phyloP scores from a whole-genome alignment of 2,797 vertebrate genomes.

The Syngnathus rostellatus region DNA sequence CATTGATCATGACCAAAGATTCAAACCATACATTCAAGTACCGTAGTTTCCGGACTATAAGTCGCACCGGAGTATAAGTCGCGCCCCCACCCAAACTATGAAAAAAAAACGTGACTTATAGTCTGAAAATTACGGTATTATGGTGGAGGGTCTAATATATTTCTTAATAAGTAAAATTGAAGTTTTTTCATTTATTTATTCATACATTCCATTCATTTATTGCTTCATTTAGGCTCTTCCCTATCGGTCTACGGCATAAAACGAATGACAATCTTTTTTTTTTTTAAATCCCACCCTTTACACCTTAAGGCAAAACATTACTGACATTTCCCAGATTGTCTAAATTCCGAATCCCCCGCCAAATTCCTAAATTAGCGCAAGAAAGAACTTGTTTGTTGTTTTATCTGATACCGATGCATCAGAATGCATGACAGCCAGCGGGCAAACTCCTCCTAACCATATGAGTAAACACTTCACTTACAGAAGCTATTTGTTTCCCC shows the following conservation, averaged over 20 bases:
- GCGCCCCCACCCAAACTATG: no score
- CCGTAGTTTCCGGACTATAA: no score
- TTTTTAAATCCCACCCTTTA: background rate
- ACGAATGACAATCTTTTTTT: background rate
- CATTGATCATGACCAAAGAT: background rate
- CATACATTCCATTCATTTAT: no score
- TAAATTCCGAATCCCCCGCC: background rate
- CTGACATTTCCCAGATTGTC: constrained; percentile 1
- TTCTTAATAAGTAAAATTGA: no score
- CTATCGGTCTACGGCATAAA: background rate
- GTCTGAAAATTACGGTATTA: no score
- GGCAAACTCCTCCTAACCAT: constrained; percentile 39
- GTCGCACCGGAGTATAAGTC: no score
- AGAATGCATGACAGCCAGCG: constrained; percentile 30
- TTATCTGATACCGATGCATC: constrained; percentile 43
- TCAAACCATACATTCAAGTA: background rate
- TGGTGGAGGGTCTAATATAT: background rate
- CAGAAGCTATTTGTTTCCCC: constrained; percentile 28
- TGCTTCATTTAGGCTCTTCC: background rate
- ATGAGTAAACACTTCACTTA: constrained; percentile 37
- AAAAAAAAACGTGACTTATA: no score
- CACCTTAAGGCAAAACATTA: background rate
- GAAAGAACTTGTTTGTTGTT: constrained; percentile 38
- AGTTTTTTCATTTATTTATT: no score
- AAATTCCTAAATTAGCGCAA: constrained; percentile 23